phyloP scores from a whole-genome alignment of 2,797 vertebrate genomes.

The Phoebastria nigripes region DNA sequence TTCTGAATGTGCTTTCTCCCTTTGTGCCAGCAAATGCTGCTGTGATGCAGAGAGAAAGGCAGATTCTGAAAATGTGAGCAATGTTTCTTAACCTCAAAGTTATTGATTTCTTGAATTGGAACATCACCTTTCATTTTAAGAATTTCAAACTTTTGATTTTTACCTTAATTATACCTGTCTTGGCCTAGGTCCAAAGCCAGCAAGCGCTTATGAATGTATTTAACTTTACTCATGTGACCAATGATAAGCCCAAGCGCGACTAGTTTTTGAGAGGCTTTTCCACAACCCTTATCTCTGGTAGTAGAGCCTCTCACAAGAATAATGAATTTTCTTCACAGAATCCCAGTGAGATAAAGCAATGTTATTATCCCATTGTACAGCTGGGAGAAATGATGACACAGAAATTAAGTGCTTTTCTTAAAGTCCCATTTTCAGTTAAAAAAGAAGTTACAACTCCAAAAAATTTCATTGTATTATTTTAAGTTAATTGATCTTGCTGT shows the following conservation, averaged over 20 bases:
- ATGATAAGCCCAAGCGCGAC: background rate
- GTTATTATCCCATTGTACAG: constrained; percentile 39
- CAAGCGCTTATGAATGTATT: background rate
- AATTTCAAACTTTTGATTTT: background rate
- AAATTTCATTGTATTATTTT: background rate
- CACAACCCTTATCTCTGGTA: background rate
- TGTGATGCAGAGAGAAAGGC: background rate
- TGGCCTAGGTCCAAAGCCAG: background rate
- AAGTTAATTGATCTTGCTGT: constrained; percentile 31
- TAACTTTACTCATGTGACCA: background rate
- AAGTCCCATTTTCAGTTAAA: background rate
- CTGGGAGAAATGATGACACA: constrained; percentile 10
- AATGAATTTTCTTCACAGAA: constrained; percentile 55
- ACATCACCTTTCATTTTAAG: background rate
- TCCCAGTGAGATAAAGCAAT: constrained; percentile 30
- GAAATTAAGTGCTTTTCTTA: background rate
- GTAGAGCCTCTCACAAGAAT: constrained; percentile 29
- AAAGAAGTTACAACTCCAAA: background rate
- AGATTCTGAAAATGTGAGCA: background rate
- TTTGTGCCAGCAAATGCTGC: background rate
- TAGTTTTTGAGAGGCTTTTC: constrained; percentile 25
- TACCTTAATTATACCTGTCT: background rate
- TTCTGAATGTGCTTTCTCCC: background rate
- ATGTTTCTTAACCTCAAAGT: background rate
- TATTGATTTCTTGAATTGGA: background rate